Conservation (phyloP, 2,113 vertebrate species). For the Limanda limanda region DNA sequence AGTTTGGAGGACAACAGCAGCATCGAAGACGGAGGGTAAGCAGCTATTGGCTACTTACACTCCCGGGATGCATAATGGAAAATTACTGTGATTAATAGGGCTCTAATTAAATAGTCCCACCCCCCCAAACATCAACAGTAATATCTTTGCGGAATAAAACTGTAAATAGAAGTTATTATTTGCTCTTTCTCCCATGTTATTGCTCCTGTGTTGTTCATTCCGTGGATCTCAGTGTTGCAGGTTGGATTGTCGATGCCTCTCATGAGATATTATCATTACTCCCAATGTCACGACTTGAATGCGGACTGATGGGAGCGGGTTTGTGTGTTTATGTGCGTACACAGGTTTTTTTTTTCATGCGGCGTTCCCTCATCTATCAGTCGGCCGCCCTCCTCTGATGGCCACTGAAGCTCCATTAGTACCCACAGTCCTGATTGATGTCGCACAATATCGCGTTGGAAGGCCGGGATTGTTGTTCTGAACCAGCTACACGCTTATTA, state of each 20-base stretch:
- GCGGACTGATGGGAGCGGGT: conserved; percentile 51
- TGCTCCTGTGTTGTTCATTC: conserved; percentile 43
- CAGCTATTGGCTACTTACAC: conserved; percentile 59
- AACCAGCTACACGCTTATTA: conserved; percentile 53
- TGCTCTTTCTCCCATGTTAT: conserved; percentile 41
- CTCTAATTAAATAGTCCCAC: conserved; percentile 65
- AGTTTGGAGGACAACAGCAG: conserved; percentile 39
- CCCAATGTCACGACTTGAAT: conserved; percentile 58
- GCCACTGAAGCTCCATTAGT: conserved; percentile 75
- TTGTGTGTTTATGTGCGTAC: conserved; percentile 35
- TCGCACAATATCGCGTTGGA: conserved; percentile 52
- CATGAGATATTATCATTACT: conserved; percentile 62
- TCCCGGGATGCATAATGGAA: conserved; percentile 64
- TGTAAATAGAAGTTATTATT: conserved; percentile 19
- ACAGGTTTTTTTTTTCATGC: conserved; percentile 47
- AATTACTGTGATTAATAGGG: conserved; percentile 74
- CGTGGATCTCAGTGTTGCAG: conserved; percentile 37
- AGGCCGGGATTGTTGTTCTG: conserved; percentile 59
- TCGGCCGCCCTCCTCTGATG: conserved; percentile 69
- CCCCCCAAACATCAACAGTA: conserved; percentile 26
- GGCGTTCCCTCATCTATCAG: conserved; percentile 72
- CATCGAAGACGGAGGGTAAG: conserved; percentile 63
- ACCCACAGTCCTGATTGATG: conserved; percentile 73
- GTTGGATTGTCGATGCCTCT: conserved; percentile 39
- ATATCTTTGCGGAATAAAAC: conserved; percentile 52